Evolutionary conservation across 2,113 vertebrate species (phyloP), one percentile per base, ranked within the genome.

Genomic region (Ctenodactylus gundi): DNA sequence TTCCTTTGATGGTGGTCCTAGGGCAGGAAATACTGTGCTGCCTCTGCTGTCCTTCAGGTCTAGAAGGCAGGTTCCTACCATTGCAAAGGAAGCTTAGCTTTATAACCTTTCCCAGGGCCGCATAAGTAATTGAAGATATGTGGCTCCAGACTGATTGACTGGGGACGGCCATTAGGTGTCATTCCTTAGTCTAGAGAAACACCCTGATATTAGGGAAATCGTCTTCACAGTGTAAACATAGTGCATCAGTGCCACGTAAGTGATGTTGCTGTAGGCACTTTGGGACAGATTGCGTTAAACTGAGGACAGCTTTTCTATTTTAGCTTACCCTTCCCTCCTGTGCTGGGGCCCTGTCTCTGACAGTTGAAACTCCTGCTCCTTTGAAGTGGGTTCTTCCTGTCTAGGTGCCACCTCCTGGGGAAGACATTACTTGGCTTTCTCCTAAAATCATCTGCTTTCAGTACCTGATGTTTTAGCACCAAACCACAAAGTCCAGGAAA

Each of bases 221-320:
- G 18, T 39, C 44, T 51, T 95, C 4, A 15, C 27, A 21, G 21
- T 27, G 20, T 49, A 21, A 85, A 44, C 31, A 1, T 25, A 3
- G 0, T 44, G 17, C 41, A 8, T 20, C n/a, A 49, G 46, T 5
- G 15, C 20, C 72, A 31, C 31, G 0, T 58, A 23, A 53, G 4
- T 29, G 25, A 5, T 51, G 39, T 36, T 13, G 14, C 0, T 44
- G 1, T 15, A 20, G 12, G 11, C 3, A 7, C 12, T 17, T 90
- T 39, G 82, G 80, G 53, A 6, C 4, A n/a, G 67, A 64, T 17
- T 55, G 3, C n/a, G 9, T 78, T 85, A 36, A n/a, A 73, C 44
- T 34, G 17, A 68, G 53, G 31, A 27, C 12, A 57, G 3, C n/a
- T 31, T 77, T 84, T 36, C 68, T 80, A 0, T 51, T 65, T 82